These are phyloP conservation scores for Danaus melanippus DNA, from an alignment of 1,140 invertebrate genomes.

Conservation along the genomic window DNA sequence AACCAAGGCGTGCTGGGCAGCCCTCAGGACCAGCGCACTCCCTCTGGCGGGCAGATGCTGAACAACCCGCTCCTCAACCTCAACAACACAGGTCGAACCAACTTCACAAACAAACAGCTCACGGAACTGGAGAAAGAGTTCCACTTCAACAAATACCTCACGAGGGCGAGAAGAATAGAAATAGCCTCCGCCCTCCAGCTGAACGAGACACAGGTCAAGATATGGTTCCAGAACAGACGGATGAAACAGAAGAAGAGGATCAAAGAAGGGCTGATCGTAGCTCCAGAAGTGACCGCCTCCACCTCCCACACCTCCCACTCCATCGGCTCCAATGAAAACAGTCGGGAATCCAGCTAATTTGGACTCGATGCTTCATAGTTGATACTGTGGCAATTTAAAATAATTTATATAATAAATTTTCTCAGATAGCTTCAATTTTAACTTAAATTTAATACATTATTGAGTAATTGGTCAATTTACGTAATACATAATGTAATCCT, in stretches of 20 bases:
- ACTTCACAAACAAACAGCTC: constrained; percentile 99
- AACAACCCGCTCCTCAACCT: constrained; percentile 74
- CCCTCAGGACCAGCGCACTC: constrained; percentile 58
- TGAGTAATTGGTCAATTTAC: too few species aligned
- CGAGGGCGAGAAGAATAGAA: constrained; percentile 95
- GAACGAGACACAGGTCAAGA: constrained; percentile 95
- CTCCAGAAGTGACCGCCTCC: constrained; percentile 54
- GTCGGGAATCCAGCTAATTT: constrained; percentile 74
- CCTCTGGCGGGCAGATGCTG: constrained; percentile 52
- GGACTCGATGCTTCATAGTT: background rate
- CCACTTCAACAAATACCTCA: constrained; percentile 99
- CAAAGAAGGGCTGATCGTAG: constrained; percentile 85
- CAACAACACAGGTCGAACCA: constrained; percentile 93
- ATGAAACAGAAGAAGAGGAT: constrained; percentile 96
- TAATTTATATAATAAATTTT: too few species aligned
- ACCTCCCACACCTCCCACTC: constrained; percentile 44
- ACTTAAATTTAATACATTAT: too few species aligned
- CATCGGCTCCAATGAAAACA: constrained; percentile 74
- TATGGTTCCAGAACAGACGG: constrained; percentile 93
- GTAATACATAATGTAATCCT: too few species aligned
- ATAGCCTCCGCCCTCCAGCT: constrained; percentile 96
- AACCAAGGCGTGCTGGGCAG: constrained; percentile 53
- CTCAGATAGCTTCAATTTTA: too few species aligned
- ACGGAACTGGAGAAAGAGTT: constrained; percentile 99
- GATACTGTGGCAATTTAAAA: too few species aligned